Percentiles rank a stretch among this genome's conserved stretches.
These are phyloP conservation scores for Propithecus coquereli DNA, from an alignment of 2,113 vertebrate genomes.

Conservation along the genomic window DNA sequence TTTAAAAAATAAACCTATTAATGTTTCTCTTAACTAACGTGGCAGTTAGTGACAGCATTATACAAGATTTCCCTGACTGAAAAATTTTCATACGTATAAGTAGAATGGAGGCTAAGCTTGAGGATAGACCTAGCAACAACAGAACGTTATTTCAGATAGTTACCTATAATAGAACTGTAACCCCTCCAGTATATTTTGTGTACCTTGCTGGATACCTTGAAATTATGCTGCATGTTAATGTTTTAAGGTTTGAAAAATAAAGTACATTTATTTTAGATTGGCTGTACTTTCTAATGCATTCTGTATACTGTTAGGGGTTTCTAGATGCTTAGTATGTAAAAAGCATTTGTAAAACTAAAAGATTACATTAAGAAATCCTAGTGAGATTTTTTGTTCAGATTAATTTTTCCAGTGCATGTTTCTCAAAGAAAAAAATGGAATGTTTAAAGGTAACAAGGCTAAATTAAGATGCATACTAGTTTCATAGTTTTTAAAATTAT, in stretches of 20 bases:
- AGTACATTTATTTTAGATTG: not conserved
- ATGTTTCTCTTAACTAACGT: not conserved
- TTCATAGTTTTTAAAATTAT: conserved; percentile 20
- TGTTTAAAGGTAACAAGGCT: not conserved
- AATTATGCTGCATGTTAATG: not conserved
- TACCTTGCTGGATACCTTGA: not conserved
- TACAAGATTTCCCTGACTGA: conserved; percentile 23
- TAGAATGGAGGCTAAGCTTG: not conserved
- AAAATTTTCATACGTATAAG: not conserved
- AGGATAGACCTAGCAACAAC: not conserved
- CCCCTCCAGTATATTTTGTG: not conserved
- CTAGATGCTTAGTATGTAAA: not conserved
- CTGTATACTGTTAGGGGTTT: not conserved
- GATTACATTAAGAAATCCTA: not conserved
- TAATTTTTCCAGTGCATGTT: not conserved
- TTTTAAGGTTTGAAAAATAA: conserved; percentile 21
- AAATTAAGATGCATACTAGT: not conserved
- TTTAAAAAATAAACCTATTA: conserved; percentile 9
- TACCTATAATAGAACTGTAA: conserved; percentile 12
- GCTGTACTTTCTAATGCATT: not conserved
- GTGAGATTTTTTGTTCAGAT: not conserved
- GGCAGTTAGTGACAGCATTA: not conserved
- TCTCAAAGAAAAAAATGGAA: conserved; percentile 34
- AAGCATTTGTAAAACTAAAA: conserved; percentile 33
- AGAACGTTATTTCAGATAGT: not conserved